Conservation (phyloP, 2,113 vertebrate genomes). For the Passer domesticus region DNA sequence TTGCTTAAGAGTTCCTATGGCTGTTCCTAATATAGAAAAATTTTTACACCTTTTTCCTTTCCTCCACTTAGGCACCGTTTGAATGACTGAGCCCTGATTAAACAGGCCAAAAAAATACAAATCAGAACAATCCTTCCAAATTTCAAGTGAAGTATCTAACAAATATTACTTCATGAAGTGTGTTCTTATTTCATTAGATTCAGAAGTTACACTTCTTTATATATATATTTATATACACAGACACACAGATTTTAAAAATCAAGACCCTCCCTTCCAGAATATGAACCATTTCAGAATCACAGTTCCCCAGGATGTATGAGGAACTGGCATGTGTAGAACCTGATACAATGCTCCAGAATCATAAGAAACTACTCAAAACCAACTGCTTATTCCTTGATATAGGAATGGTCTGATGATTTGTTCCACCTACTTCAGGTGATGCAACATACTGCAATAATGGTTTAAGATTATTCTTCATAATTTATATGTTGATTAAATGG, state of each 20-base stretch:
- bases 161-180: neutral
- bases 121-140: neutral
- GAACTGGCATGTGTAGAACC: neutral
- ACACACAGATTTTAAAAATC: neutral
- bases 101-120: neutral
- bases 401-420: neutral
- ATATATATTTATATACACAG: fast-evolving
- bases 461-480: neutral
- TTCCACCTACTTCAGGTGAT: neutral
- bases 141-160: neutral
- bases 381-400: neutral
- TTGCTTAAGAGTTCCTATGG: neutral
- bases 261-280: neutral
- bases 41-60: neutral
- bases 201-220: neutral
- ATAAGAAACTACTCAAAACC: neutral
- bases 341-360: neutral
- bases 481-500: neutral
- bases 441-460: neutral
- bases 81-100: neutral
- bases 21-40: neutral
- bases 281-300: neutral
- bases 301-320: neutral
- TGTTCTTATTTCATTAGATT: neutral
- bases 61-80: neutral